A percentile compares a stretch with the other conserved stretches of the same genome.
Conservation (phyloP, 2,797 vertebrate genomes). For the Chrosomus eos region DNA sequence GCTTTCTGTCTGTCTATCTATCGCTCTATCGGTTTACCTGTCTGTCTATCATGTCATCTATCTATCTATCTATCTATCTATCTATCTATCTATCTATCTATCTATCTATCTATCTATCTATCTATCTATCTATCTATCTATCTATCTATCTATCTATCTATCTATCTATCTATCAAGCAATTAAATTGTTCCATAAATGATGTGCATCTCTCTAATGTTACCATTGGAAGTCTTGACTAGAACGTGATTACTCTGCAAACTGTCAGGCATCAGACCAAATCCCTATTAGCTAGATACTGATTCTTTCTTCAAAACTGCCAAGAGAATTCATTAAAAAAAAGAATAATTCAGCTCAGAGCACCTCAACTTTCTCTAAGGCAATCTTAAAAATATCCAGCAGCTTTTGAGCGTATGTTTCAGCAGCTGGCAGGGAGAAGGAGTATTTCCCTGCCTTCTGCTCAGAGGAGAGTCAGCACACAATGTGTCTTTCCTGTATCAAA, state of each 20-base stretch:
- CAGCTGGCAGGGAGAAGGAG: conserved; percentile 22
- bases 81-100: not conserved
- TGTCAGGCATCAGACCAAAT: conserved; percentile 20
- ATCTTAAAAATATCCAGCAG: conserved; percentile 47
- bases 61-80: not conserved
- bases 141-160: not conserved
- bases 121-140: not conserved
- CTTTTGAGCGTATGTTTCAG: conserved; percentile 33
- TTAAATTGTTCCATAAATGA: not conserved
- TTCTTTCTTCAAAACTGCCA: conserved; percentile 30
- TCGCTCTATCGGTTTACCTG: no score
- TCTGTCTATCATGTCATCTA: no score
- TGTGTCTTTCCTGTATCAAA: not conserved
- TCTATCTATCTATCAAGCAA: not conserved
- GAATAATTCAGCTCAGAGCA: not conserved
- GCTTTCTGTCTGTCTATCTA: no score
- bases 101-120: not conserved
- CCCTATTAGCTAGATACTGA: conserved; percentile 29
- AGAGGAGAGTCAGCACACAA: conserved; percentile 23
- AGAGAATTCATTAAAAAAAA: conserved; percentile 7
- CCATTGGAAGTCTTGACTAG: not conserved
- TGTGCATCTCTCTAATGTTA: not conserved
- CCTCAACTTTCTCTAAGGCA: conserved; percentile 38
- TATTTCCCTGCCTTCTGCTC: conserved; percentile 40
- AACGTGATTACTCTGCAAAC: conserved; percentile 29